A percentile compares a stretch with the other conserved stretches of the same genome.
These are phyloP conservation scores for Sylvietta virens DNA, from an alignment of 2,113 vertebrate species.

Conservation along the genomic window DNA sequence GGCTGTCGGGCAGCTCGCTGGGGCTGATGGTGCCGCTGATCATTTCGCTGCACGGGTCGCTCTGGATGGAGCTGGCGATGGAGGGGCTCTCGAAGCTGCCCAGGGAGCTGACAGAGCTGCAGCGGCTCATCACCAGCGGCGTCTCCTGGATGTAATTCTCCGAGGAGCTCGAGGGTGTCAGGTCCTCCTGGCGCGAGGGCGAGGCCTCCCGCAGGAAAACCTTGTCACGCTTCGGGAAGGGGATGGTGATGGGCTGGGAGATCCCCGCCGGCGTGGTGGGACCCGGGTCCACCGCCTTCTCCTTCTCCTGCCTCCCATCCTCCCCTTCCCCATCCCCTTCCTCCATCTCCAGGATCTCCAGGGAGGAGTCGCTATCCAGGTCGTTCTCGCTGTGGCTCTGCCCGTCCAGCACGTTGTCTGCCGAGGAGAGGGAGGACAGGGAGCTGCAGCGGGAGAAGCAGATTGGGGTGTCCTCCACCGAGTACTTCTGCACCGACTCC, in stretches of 20 bases:
- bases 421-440: constrained; percentile 91
- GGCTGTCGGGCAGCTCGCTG: constrained; percentile 95
- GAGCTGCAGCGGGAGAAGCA: constrained; percentile 95
- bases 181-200: constrained; percentile 78
- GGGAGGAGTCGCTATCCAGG: constrained; percentile 81
- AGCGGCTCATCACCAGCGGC: constrained; percentile 92
- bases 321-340: constrained; percentile 65
- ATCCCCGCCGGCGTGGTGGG: not conserved
- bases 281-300: not conserved
- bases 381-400: constrained; percentile 83
- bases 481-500: constrained; percentile 88
- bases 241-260: constrained; percentile 78
- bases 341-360: constrained; percentile 91
- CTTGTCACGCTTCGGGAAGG: constrained; percentile 71
- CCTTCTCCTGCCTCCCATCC: constrained; percentile 63
- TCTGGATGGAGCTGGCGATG: constrained; percentile 97
- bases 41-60: constrained; percentile 96
- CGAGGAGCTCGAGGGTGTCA: constrained; percentile 91
- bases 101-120: constrained; percentile 95
- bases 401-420: constrained; percentile 81
- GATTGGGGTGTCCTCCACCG: constrained; percentile 85
- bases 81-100: constrained; percentile 95
- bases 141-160: constrained; percentile 98
- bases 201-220: constrained; percentile 73
- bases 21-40: constrained; percentile 94